Conservation (phyloP, 2,113 vertebrate genomes). For the Bagarius yarrelli region DNA sequence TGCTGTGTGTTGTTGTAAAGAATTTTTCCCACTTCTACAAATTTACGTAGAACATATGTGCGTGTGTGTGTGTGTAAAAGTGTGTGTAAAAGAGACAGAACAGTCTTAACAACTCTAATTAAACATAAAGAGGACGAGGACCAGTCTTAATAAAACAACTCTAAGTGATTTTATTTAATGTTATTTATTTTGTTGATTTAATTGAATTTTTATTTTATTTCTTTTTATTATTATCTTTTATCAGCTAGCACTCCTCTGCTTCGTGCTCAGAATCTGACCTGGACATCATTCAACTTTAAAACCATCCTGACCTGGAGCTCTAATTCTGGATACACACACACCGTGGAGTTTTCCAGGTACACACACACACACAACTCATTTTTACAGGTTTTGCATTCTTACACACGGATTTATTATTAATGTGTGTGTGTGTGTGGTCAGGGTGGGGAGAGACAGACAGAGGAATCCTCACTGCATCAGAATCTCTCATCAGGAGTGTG, state of each 20-base stretch:
- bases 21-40: too few relatives aligned
- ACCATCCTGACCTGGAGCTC: conserved; percentile 81
- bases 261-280: conserved; percentile 75
- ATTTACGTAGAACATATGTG: too few relatives aligned
- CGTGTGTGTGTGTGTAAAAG: too few relatives aligned
- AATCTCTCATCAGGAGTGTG: conserved; percentile 72
- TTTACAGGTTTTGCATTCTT: not conserved
- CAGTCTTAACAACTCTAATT: too few relatives aligned
- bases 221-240: not conserved
- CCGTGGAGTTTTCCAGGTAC: conserved; percentile 74
- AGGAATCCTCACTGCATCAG: conserved; percentile 66
- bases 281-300: conserved; percentile 89
- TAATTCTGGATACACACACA: conserved; percentile 67
- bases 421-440: conserved; percentile 50
- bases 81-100: too few relatives aligned
- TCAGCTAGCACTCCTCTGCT: not conserved
- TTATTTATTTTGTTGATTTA: too few relatives aligned
- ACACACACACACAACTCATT: not conserved
- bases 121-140: too few relatives aligned
- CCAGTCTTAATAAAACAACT: too few relatives aligned
- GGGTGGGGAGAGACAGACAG: conserved; percentile 49
- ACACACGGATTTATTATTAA: not conserved
- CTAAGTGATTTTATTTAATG: too few relatives aligned
- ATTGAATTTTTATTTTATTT: not conserved
- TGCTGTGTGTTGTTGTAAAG: too few relatives aligned